These are phyloP conservation scores for Oscheius sp. DNA, from an alignment of 1,140 invertebrate genomes.

Conservation along the genomic window DNA sequence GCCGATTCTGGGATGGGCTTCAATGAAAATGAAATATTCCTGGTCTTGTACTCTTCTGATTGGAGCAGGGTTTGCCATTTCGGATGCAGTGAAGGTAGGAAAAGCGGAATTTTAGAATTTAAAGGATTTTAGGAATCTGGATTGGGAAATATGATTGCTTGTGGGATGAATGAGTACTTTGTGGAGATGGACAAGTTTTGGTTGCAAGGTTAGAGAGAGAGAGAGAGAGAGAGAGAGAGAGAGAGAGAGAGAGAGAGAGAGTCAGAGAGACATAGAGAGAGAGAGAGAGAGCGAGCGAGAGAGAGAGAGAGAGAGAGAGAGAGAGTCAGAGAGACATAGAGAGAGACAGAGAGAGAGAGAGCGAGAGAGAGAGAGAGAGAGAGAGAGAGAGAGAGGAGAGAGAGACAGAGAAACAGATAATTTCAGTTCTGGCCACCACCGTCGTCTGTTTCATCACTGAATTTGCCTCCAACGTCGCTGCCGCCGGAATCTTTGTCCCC, in stretches of 20 bases:
- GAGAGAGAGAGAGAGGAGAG: not conserved
- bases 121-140: constrained; percentile 41
- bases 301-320: not conserved
- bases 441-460: constrained; percentile 27
- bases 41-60: constrained; percentile 37
- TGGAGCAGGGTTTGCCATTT: constrained; percentile 41
- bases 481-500: constrained; percentile 39
- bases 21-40: constrained; percentile 34
- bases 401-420: not conserved
- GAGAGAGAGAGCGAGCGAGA: not conserved
- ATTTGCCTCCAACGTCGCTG: constrained; percentile 34
- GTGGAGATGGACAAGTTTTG: not conserved
- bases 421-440: not conserved
- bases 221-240: not conserved
- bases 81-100: constrained; percentile 22
- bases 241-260: not conserved
- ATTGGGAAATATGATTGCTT: not conserved
- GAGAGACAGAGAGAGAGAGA: not conserved
- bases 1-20: constrained; percentile 36
- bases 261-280: not conserved
- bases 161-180: not conserved
- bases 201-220: not conserved
- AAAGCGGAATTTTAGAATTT: no score
- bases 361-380: not conserved
- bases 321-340: not conserved